Evolutionary conservation across 2,888 invertebrate species (phyloP).

Genomic region (Monochamus alternatus): DNA sequence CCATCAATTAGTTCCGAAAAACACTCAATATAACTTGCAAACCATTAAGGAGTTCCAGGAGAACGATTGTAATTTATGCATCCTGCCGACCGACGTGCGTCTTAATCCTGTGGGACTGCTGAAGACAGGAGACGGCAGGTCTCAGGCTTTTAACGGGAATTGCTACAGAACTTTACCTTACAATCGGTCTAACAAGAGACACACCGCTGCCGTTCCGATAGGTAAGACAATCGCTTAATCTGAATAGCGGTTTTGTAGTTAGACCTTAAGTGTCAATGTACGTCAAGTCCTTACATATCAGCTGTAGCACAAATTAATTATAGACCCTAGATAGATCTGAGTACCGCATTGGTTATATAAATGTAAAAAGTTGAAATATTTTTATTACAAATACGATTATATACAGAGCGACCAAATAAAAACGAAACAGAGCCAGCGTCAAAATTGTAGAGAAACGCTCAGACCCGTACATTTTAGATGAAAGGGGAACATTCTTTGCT

Average conservation of each 20-base stretch:
- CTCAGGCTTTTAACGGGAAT: constrained; percentile 63
- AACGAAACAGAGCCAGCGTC: too few relatives aligned
- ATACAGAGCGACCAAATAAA: too few relatives aligned
- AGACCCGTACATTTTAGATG: too few relatives aligned
- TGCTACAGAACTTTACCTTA: constrained; percentile 87
- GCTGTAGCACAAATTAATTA: neutral
- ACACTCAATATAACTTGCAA: constrained; percentile 43
- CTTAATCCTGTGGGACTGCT: constrained; percentile 84
- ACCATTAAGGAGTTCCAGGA: constrained; percentile 42
- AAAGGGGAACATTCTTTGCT: too few relatives aligned
- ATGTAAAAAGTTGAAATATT: too few relatives aligned
- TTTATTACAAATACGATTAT: too few relatives aligned
- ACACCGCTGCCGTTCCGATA: constrained; percentile 73
- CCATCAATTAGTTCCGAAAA: constrained; percentile 43
- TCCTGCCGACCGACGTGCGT: constrained; percentile 74
- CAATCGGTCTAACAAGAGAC: constrained; percentile 76
- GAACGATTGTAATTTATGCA: constrained; percentile 73
- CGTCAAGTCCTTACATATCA: neutral
- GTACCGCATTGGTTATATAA: too few relatives aligned
- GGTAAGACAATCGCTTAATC: constrained; percentile 38
- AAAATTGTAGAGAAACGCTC: too few relatives aligned
- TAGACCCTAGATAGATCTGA: neutral
- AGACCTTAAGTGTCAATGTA: too few relatives aligned
- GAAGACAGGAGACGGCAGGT: constrained; percentile 66
- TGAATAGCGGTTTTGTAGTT: neutral